These are phyloP conservation scores for Hyposmocoma kahamanoa DNA, from an alignment of 1,140 invertebrate genomes.

Conservation along the genomic window DNA sequence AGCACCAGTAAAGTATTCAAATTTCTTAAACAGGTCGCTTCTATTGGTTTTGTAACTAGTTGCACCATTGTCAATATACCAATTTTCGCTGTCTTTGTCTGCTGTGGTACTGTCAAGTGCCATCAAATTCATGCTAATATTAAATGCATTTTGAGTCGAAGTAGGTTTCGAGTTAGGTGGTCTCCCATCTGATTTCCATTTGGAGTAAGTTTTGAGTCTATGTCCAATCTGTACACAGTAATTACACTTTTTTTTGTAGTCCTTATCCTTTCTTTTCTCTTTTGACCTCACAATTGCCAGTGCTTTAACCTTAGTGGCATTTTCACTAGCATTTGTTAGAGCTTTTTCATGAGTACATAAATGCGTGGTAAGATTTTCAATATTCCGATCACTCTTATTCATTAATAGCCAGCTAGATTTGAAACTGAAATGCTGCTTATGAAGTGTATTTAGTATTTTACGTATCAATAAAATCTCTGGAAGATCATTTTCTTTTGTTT, in stretches of 20 bases:
- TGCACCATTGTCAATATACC: conserved; percentile 11
- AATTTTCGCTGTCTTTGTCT: conserved; percentile 4
- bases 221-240: background rate
- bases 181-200: background rate
- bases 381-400: background rate
- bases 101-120: conserved; percentile 3
- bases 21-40: background rate
- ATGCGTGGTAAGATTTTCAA: background rate
- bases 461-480: too few relatives aligned
- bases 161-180: background rate
- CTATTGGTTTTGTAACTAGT: conserved; percentile 11
- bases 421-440: too few relatives aligned
- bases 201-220: background rate
- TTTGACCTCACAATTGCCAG: background rate
- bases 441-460: too few relatives aligned
- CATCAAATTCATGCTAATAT: background rate
- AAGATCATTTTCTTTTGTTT: conserved; percentile 8
- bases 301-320: background rate
- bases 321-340: background rate
- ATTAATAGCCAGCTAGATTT: too few relatives aligned
- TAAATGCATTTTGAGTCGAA: background rate
- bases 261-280: background rate
- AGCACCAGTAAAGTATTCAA: conserved; percentile 1
- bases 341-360: background rate
- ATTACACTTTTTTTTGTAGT: background rate